phyloP scores from a whole-genome alignment of 2,888 invertebrate species.

The Monochamus alternatus region DNA sequence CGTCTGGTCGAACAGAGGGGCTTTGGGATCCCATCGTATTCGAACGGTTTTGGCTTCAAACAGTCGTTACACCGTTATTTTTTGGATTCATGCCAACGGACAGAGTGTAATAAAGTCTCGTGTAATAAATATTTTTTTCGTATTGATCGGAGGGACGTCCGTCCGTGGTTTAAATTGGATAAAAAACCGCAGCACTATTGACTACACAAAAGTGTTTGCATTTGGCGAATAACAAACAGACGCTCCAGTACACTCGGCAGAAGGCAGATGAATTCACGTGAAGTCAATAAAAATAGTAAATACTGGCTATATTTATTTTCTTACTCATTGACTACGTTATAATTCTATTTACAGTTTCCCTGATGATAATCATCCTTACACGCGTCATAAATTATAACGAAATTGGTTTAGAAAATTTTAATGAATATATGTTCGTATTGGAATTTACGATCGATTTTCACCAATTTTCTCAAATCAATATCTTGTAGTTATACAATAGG shows the following conservation, averaged over 20 bases:
- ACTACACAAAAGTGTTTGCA: too few relatives aligned
- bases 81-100: not conserved
- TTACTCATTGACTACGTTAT: slow-evolving; percentile 2
- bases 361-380: too few relatives aligned
- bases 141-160: not conserved
- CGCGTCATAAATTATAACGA: too few relatives aligned
- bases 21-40: not conserved
- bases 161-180: not conserved
- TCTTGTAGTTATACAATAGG: too few relatives aligned
- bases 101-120: not conserved
- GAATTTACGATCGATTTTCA: too few relatives aligned
- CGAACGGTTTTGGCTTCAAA: slow-evolving; percentile 4
- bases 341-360: slow-evolving; percentile 2
- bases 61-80: slow-evolving; percentile 7
- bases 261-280: not conserved
- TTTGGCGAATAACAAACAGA: too few relatives aligned
- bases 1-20: not conserved
- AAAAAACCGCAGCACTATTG: not conserved
- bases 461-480: too few relatives aligned
- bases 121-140: not conserved
- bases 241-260: too few relatives aligned
- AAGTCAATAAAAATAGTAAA: not conserved
- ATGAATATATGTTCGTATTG: too few relatives aligned
- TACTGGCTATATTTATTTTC: not conserved
- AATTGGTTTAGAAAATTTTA: too few relatives aligned